Evolutionary conservation across 2,888 invertebrate genomes (phyloP).

Genomic region (Marronus borbonicus): DNA sequence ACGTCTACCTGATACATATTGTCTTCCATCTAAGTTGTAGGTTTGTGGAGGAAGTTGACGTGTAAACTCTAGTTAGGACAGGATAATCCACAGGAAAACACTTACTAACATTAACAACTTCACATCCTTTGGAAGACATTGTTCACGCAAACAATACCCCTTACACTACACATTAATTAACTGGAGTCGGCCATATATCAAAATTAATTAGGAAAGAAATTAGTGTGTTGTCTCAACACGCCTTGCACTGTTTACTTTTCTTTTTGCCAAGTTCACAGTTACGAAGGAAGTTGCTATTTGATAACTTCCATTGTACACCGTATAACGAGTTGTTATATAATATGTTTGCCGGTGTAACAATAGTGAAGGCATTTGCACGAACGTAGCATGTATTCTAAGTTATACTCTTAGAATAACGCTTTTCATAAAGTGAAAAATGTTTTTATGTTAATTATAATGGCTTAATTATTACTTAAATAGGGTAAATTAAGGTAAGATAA

Average conservation of each 20-base stretch:
- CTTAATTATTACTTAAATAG: too few relatives aligned
- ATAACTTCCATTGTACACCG: background rate
- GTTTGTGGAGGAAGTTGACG: constrained; percentile 47
- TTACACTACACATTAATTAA: constrained; percentile 50
- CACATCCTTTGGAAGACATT: constrained; percentile 51
- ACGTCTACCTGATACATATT: constrained; percentile 26
- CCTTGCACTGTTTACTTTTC: constrained; percentile 22
- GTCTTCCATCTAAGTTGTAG: constrained; percentile 15
- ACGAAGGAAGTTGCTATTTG: constrained; percentile 16
- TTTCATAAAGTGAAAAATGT: too few relatives aligned
- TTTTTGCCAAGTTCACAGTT: constrained; percentile 33
- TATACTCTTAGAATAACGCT: too few relatives aligned
- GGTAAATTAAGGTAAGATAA: too few relatives aligned
- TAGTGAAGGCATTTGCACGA: background rate
- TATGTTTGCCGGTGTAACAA: background rate
- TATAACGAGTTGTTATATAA: constrained; percentile 2
- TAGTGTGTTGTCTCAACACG: constrained; percentile 27
- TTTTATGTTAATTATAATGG: too few relatives aligned
- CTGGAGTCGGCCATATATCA: constrained; percentile 45
- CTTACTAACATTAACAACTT: constrained; percentile 52
- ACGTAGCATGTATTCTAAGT: too few relatives aligned
- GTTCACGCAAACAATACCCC: constrained; percentile 49
- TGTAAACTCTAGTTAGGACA: constrained; percentile 54
- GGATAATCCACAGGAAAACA: constrained; percentile 55
- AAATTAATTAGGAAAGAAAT: constrained; percentile 53